Evolutionary conservation across 2,888 invertebrate genomes (phyloP).

Genomic region (Dasysyrphus tricinctus): DNA sequence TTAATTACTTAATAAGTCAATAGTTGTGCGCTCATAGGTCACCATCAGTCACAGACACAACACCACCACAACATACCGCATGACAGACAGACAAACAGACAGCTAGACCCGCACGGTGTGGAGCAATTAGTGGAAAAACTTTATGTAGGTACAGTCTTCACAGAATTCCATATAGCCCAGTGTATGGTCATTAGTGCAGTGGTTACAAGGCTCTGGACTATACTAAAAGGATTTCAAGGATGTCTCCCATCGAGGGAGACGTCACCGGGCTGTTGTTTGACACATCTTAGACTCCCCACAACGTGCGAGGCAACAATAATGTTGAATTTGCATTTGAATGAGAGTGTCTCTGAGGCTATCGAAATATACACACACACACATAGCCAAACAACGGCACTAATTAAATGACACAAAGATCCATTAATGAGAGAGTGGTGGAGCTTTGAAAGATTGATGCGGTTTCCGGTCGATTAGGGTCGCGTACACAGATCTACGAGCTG

Average conservation of each 20-base stretch:
- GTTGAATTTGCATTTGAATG: constrained; percentile 63
- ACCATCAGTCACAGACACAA: constrained; percentile 62
- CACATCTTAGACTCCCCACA: constrained; percentile 16
- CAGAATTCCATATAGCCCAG: constrained; percentile 49
- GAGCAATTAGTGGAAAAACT: constrained; percentile 63
- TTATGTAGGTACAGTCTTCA: constrained; percentile 3
- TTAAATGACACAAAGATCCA: constrained; percentile 68
- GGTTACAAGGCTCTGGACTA: constrained; percentile 52
- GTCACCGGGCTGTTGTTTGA: constrained; percentile 42
- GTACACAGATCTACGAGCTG: constrained; percentile 56
- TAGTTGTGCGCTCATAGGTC: constrained; percentile 73
- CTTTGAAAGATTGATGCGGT: constrained; percentile 74
- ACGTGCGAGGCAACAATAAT: constrained; percentile 24
- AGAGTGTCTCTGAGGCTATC: constrained; percentile 42
- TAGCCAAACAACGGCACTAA: constrained; percentile 47
- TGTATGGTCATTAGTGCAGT: constrained; percentile 63
- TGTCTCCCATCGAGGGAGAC: constrained; percentile 33
- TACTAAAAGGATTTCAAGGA: constrained; percentile 48
- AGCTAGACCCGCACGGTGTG: constrained; percentile 53
- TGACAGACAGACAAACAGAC: constrained; percentile 61
- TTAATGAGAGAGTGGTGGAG: constrained; percentile 67
- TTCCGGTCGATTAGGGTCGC: constrained; percentile 77
- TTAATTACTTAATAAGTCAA: constrained; percentile 75
- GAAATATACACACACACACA: constrained; percentile 23
- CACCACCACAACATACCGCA: constrained; percentile 38